Conservation (phyloP, 2,797 vertebrate genomes). For the Champsocephalus gunnari region DNA sequence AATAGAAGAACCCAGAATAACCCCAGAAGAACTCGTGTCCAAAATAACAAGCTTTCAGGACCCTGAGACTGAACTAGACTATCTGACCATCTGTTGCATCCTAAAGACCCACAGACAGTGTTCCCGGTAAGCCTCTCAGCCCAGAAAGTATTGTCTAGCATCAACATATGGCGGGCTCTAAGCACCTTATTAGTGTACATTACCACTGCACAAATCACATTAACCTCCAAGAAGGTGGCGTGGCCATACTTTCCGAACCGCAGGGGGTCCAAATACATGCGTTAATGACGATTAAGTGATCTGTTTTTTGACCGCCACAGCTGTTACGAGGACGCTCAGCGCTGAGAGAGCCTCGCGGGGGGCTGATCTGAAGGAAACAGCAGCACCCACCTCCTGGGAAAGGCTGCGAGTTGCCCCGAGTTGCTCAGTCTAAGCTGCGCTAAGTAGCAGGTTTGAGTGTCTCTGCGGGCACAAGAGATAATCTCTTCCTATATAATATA, state of each 20-base stretch:
- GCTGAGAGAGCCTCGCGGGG: conserved; percentile 40
- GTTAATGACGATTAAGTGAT: conserved; percentile 72
- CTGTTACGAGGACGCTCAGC: conserved; percentile 36
- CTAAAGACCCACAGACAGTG: conserved; percentile 66
- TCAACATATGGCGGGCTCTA: conserved; percentile 82
- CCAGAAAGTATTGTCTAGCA: conserved; percentile 73
- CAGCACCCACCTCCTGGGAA: conserved; percentile 71
- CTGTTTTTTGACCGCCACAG: conserved; percentile 69
- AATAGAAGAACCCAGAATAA: conserved; percentile 47
- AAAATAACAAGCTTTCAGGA: conserved; percentile 63
- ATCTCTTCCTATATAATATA: conserved; percentile 63
- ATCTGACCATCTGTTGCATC: conserved; percentile 70
- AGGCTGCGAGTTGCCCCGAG: conserved; percentile 33
- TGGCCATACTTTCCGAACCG: conserved; percentile 66
- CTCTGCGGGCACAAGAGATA: conserved; percentile 71
- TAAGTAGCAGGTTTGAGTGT: conserved; percentile 73
- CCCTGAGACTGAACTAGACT: conserved; percentile 44
- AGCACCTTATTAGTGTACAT: conserved; percentile 84
- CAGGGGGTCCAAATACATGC: conserved; percentile 69
- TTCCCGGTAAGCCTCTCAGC: conserved; percentile 74
- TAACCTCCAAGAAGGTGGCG: conserved; percentile 75
- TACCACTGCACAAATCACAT: conserved; percentile 80
- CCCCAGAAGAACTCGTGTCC: conserved; percentile 30
- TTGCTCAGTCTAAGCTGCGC: conserved; percentile 56
- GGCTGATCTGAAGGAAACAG: conserved; percentile 40